A percentile compares a stretch with the other conserved stretches of the same genome.
These are phyloP conservation scores for Sarotherodon lohbergeri DNA, from an alignment of 2,113 vertebrate genomes.

Conservation along the genomic window DNA sequence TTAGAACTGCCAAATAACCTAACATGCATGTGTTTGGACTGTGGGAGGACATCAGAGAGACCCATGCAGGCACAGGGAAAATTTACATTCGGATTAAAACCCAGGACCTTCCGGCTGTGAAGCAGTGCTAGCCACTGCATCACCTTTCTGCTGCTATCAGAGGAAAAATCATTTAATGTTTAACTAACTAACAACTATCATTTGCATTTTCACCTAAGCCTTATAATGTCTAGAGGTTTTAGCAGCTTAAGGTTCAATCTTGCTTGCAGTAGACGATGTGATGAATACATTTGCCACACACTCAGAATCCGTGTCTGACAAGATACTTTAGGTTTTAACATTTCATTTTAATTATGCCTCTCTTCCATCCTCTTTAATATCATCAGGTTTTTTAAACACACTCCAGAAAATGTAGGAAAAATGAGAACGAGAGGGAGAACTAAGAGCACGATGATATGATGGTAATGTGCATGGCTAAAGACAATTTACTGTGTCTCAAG, in stretches of 20 bases:
- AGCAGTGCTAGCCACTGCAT: background rate
- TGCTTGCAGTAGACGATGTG: background rate
- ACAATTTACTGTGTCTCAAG: conserved; percentile 47
- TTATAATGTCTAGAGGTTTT: background rate
- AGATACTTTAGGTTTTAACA: background rate
- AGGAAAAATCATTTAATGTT: background rate
- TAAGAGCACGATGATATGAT: background rate
- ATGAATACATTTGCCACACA: background rate
- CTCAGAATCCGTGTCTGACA: background rate
- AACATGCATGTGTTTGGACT: background rate
- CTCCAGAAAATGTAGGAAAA: background rate
- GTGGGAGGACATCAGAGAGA: background rate
- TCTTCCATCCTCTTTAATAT: background rate
- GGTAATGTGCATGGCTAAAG: background rate
- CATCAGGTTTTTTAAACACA: background rate
- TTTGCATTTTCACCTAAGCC: background rate
- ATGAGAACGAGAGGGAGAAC: background rate
- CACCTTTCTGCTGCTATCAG: background rate
- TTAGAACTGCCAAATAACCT: background rate
- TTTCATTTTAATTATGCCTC: background rate
- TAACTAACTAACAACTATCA: background rate
- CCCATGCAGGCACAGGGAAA: background rate
- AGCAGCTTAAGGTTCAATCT: background rate
- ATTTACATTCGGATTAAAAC: background rate
- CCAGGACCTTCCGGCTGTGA: background rate